Evolutionary conservation across 2,888 invertebrate species (phyloP).

Genomic region (Girardia tigrina): DNA sequence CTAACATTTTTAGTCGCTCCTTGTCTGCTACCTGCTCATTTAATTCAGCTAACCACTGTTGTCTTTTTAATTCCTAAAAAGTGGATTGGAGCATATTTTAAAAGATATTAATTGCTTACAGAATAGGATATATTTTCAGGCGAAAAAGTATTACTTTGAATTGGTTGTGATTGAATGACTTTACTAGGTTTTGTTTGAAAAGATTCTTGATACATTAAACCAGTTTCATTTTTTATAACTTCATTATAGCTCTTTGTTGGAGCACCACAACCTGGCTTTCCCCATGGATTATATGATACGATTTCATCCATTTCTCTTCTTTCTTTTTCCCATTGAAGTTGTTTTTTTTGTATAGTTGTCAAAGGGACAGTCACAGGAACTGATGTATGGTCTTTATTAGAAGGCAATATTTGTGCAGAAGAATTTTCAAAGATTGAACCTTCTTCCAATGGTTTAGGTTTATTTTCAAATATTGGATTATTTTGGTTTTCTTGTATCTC

Average conservation of each 20-base stretch:
- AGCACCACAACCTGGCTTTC: slow-evolving; percentile 54
- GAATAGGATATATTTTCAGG: no score
- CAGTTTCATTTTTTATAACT: neutral
- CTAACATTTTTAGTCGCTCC: neutral
- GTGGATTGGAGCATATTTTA: no score
- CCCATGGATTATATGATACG: slow-evolving; percentile 59
- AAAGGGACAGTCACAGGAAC: slow-evolving; percentile 38
- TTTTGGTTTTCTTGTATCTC: neutral
- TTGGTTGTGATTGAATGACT: no score
- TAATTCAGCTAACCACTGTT: slow-evolving; percentile 15
- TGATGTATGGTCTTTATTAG: neutral
- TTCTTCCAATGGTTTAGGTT: slow-evolving; percentile 7
- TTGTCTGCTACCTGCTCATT: slow-evolving; percentile 13
- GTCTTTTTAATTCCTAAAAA: neutral
- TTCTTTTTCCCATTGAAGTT: slow-evolving; percentile 80
- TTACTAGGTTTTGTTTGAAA: no score
- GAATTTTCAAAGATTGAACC: neutral
- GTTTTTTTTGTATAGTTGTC: slow-evolving; percentile 64
- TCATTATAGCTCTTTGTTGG: slow-evolving; percentile 36
- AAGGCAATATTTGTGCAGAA: neutral
- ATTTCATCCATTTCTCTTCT: slow-evolving; percentile 55
- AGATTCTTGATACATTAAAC: no score
- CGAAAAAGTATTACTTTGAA: no score
- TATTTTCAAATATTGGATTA: neutral
- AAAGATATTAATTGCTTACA: no score